Evolutionary conservation across 2,888 invertebrate genomes (phyloP).

Genomic region (Tetranychus piercei): DNA sequence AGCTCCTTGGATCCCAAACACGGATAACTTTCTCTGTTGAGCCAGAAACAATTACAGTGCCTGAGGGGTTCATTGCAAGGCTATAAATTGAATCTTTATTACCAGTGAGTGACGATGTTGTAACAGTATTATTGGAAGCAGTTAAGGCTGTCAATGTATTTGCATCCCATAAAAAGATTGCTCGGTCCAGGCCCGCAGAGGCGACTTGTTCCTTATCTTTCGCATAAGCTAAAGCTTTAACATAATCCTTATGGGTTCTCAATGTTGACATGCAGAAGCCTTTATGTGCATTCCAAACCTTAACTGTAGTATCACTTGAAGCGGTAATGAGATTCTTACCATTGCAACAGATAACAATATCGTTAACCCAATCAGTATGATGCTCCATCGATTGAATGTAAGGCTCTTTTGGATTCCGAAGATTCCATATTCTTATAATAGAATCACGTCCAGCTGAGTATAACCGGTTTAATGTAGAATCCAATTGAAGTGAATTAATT

Average conservation of each 20-base stretch:
- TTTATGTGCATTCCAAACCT: conserved; percentile 98
- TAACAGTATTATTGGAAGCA: conserved; percentile 94
- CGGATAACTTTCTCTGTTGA: conserved; percentile 84
- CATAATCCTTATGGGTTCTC: conserved; percentile 93
- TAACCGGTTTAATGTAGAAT: conserved; percentile 62
- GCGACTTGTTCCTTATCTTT: conserved; percentile 75
- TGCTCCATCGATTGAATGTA: conserved; percentile 96
- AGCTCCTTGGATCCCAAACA: conserved; percentile 91
- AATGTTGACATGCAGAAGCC: conserved; percentile 98
- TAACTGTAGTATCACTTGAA: conserved; percentile 95
- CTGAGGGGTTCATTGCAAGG: conserved; percentile 89
- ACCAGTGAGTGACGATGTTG: conserved; percentile 85
- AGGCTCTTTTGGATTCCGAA: conserved; percentile 40
- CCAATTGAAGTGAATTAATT: conserved; percentile 83
- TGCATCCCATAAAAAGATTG: conserved; percentile 96
- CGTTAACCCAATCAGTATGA: conserved; percentile 99
- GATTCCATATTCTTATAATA: conserved; percentile 54
- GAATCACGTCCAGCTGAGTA: conserved; percentile 94
- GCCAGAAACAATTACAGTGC: conserved; percentile 85
- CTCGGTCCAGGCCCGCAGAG: conserved; percentile 86
- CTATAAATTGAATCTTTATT: conserved; percentile 98
- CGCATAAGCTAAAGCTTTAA: conserved; percentile 90
- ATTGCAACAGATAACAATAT: conserved; percentile 88
- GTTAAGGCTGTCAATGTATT: conserved; percentile 90
- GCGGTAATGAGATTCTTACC: conserved; percentile 95